Conservation (phyloP, 2,797 vertebrate genomes). For the Tarsius wallacei region DNA sequence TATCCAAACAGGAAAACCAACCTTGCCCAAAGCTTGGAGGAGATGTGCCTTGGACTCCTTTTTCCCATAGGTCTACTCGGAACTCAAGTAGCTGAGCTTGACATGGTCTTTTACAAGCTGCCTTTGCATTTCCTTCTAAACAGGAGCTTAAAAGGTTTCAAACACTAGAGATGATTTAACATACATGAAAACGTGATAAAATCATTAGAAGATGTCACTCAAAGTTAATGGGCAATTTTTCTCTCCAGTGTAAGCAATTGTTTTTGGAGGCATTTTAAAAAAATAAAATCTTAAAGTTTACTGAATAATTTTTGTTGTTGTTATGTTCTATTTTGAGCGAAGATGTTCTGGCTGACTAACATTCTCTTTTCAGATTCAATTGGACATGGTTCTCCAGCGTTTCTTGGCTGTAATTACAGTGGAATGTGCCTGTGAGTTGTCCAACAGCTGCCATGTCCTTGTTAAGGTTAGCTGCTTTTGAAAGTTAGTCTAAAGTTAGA, state of each 20-base stretch:
- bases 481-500: background rate
- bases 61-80: background rate
- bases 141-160: background rate
- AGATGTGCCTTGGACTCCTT: background rate
- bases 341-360: background rate
- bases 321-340: background rate
- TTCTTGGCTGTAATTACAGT: conserved; percentile 34
- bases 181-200: background rate
- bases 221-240: background rate
- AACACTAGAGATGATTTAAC: background rate
- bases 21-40: accelerated
- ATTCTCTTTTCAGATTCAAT: background rate
- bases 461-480: background rate
- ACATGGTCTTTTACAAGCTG: background rate
- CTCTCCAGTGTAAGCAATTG: background rate
- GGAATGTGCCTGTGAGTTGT: background rate
- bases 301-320: background rate
- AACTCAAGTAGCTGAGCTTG: background rate
- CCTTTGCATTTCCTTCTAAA: background rate
- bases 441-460: background rate
- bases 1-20: background rate
- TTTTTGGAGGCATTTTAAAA: background rate
- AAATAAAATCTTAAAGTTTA: background rate
- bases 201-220: background rate
- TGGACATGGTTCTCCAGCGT: background rate